Evolutionary conservation across 92 coral and sea anemone species (phyloP), one percentile per base, ranked within the genome.

Genomic region (Palythoa grandis): DNA sequence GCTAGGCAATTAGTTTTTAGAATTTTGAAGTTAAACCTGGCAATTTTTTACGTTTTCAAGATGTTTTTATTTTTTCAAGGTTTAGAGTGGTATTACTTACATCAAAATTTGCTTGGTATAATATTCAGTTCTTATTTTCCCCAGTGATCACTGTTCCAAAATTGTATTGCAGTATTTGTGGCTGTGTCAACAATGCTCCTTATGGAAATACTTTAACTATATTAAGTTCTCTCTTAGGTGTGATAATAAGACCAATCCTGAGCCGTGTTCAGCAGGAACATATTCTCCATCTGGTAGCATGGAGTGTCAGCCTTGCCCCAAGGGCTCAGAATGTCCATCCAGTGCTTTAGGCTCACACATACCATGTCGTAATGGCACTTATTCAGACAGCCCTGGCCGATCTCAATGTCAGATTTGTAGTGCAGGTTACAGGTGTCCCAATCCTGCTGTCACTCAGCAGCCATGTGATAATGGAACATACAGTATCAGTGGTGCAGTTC

Each of bases 291-390:
- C 88, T 54, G 82, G 82, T 22, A 25, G 83, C 47, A 83, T 78
- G 68, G 70, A 85, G 74, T 95, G 98, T 37, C 65, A 82, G 52
- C 15, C 61, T 0, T 95, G 98, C 82, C 98, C 94, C 35, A 92
- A 88, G 74, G 96, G 98, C 22, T 90, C 95, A 74, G 87, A 83
- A 23, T 95, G 98, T 52, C 96, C 98, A 16, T 78, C 91, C 0
- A 56, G 77, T 67, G 93, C 75, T 78, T 84, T 91, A 3, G 57
- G 91, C 14, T 66, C 72, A 23, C 91, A 87, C 24, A 72, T 88
- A 7, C 92, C 93, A 12, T 95, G 98, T 84, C 76, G 87, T 10
- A 95, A 95, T 86, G 98, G 98, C 72, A 91, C 98, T 16, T 91
- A 89, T 66, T 74, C 96, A 39, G 87, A 78, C 54, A 67, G 73